Percentiles rank a stretch among this genome's conserved stretches.
phyloP scores from a whole-genome alignment of 2,888 invertebrate species.

The Steromphala cineraria region DNA sequence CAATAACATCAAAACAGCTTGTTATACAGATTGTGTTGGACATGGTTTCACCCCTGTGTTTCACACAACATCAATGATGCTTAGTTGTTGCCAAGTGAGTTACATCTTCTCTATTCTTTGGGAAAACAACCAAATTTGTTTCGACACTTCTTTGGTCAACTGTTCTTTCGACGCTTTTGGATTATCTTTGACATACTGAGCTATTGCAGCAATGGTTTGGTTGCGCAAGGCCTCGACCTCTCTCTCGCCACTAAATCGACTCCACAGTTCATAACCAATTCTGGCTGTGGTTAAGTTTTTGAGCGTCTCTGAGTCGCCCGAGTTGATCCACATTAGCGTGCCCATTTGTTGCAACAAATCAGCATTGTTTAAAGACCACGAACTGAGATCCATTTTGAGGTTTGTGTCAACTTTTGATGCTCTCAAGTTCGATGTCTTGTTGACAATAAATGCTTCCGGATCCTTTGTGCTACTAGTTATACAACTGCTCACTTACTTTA shows the following conservation, averaged over 20 bases:
- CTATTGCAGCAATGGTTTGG: conserved; percentile 59
- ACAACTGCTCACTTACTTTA: background rate
- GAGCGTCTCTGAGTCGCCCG: conserved; percentile 45
- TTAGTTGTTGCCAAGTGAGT: too few relatives aligned
- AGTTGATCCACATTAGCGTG: conserved; percentile 50
- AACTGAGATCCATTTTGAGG: background rate
- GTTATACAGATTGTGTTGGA: too few relatives aligned
- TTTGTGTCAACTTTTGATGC: background rate
- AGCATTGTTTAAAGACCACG: conserved; percentile 29
- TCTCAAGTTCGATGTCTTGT: background rate
- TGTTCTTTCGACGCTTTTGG: conserved; percentile 67
- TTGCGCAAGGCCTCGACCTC: conserved; percentile 62
- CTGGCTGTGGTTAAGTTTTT: conserved; percentile 48
- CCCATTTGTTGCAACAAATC: conserved; percentile 57
- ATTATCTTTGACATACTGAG: conserved; percentile 63
- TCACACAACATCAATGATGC: too few relatives aligned
- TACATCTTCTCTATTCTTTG: conserved; percentile 51
- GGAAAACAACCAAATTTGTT: conserved; percentile 60
- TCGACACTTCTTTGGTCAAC: conserved; percentile 54
- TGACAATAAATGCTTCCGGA: background rate
- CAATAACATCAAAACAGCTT: too few relatives aligned
- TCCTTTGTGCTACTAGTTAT: background rate
- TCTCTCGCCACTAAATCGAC: conserved; percentile 53
- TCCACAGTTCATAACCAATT: conserved; percentile 49
- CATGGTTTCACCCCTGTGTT: too few relatives aligned